These are phyloP conservation scores for Hirtodrosophila cameraria DNA, from an alignment of 2,888 invertebrate species.

Conservation along the genomic window DNA sequence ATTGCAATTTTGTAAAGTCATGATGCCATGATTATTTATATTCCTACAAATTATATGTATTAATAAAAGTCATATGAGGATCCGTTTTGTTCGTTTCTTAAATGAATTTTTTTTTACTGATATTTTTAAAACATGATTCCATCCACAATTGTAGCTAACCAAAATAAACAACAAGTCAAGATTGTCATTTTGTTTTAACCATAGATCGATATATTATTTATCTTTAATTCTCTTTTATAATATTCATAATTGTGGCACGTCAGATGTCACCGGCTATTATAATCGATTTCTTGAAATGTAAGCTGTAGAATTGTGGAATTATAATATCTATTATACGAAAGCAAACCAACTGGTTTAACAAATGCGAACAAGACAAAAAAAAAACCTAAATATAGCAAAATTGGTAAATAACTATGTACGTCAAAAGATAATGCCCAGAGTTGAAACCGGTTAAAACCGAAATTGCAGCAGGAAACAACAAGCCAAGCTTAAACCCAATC, in stretches of 20 bases:
- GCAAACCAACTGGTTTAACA: constrained; percentile 52
- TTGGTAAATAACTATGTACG: constrained; percentile 30
- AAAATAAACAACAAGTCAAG: no score
- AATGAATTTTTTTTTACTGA: no score
- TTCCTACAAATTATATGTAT: no score
- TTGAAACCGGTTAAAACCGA: constrained; percentile 33
- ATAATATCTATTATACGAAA: constrained; percentile 28
- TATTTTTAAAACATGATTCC: no score
- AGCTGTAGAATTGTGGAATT: constrained; percentile 37
- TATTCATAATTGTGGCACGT: constrained; percentile 12
- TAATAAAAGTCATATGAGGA: no score
- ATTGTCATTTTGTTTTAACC: no score
- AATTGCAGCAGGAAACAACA: constrained; percentile 52
- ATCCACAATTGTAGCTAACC: no score
- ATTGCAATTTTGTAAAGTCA: no score
- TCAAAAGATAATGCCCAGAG: constrained; percentile 29
- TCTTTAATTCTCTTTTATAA: neutral
- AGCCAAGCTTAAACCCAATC: neutral
- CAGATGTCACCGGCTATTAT: constrained; percentile 6
- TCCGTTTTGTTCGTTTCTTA: no score
- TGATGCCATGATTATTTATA: no score
- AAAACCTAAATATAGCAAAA: constrained; percentile 42
- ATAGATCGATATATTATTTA: no score
- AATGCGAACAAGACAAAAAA: constrained; percentile 10
- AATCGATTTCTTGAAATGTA: constrained; percentile 36